Conservation (phyloP, 2,888 invertebrate species). For the Hydroisotoma schaefferi region DNA sequence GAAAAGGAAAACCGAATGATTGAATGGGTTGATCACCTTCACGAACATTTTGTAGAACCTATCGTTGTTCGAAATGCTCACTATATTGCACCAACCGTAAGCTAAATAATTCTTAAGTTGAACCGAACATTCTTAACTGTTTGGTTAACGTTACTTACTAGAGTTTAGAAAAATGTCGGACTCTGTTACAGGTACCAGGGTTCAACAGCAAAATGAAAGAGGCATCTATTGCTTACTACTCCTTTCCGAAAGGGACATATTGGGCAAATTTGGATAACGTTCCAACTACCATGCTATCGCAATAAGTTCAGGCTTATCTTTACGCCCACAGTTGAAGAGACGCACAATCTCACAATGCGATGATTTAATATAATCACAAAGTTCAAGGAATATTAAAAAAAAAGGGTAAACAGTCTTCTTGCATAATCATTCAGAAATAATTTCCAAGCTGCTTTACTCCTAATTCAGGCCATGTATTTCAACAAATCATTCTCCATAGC, state of each 20-base stretch:
- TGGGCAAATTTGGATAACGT: conserved; percentile 56
- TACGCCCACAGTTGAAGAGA: too few relatives aligned
- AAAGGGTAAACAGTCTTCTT: too few relatives aligned
- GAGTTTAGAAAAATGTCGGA: too few relatives aligned
- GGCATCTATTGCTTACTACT: conserved; percentile 64
- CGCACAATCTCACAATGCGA: too few relatives aligned
- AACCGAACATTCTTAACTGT: background rate
- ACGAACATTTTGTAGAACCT: conserved; percentile 79
- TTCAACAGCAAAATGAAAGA: conserved; percentile 77
- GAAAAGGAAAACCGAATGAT: conserved; percentile 69
- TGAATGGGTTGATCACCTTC: conserved; percentile 86
- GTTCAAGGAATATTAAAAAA: too few relatives aligned
- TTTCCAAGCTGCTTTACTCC: too few relatives aligned
- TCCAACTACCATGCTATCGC: conserved; percentile 9
- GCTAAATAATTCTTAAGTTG: conserved; percentile 25
- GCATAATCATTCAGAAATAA: too few relatives aligned
- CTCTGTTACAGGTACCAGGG: conserved; percentile 65
- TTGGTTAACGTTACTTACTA: background rate
- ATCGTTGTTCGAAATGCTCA: conserved; percentile 65
- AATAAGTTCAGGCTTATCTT: too few relatives aligned
- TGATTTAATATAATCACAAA: too few relatives aligned
- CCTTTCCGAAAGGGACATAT: conserved; percentile 72
- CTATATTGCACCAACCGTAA: conserved; percentile 72
- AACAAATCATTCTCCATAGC: conserved; percentile 25
- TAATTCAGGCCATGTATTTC: too few relatives aligned